Conservation (phyloP, 2,888 invertebrate genomes). For the Tachina grossa region DNA sequence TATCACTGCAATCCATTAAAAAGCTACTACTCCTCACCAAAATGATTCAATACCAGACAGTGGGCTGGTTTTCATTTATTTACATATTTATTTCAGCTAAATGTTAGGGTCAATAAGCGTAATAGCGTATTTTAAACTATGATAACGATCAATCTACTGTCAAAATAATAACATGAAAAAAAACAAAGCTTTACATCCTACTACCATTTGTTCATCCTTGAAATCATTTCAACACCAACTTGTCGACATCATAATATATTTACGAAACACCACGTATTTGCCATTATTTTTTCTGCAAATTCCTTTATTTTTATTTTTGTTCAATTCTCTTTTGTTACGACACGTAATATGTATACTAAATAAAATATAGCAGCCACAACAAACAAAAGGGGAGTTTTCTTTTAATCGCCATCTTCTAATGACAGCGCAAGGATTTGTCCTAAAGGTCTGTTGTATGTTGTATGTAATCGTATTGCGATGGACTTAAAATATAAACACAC, state of each 20-base stretch:
- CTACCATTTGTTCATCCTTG: conserved; percentile 10
- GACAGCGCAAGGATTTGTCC: conserved; percentile 14
- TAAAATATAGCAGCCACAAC: background rate
- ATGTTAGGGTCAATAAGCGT: no score
- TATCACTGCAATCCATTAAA: no score
- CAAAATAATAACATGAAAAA: background rate
- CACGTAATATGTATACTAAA: conserved; percentile 51
- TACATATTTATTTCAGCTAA: no score
- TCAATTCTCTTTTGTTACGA: conserved; percentile 52
- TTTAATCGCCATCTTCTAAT: conserved; percentile 21
- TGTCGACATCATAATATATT: conserved; percentile 53
- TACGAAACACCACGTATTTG: conserved; percentile 60
- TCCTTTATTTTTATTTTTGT: background rate
- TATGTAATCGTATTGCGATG: background rate
- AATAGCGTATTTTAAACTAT: no score
- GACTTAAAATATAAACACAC: background rate
- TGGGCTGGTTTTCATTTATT: no score
- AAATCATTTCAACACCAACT: conserved; percentile 34
- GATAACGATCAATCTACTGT: no score
- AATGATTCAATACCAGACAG: no score
- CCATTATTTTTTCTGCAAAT: conserved; percentile 30
- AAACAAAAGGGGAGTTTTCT: conserved; percentile 28
- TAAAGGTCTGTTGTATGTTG: background rate
- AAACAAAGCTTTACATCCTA: conserved; percentile 5
- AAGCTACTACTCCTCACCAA: no score